Evolutionary conservation across 2,888 invertebrate species (phyloP), one percentile per base, ranked within the genome.

Genomic region (Ptychoptera contaminata): DNA sequence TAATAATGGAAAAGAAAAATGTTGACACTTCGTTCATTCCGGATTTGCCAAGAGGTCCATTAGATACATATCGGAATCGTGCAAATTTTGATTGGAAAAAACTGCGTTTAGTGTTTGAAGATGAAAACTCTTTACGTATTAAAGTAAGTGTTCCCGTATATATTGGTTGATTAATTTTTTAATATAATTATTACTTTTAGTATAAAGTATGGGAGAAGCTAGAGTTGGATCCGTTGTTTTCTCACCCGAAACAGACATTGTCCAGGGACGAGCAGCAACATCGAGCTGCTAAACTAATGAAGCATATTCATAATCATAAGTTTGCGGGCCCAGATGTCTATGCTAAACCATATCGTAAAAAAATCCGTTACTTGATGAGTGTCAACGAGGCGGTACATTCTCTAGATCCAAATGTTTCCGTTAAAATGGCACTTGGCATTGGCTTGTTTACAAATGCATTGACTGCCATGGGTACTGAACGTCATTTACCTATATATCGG

Each of bases 21-120:
- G 50, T 54, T 45, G 74, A 74, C 54, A 68, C 73, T 51, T 71
- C 74, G 59, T 75, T 80, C 53, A 68, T 82, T 53, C 73, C 73
- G 40, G 77, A 82, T 61, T 65, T 80, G 47, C 79, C 80, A 14
- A 55, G 59, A 31, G 72, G 68, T 40, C 87, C 91, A 8, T 67
- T 93, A 51, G 84, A 85, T 58, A 64, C 56, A 1, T 92, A 85
- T 61, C 76, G 93, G 52, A 79, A 77, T 52, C 74, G 72, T 50
- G 81, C 88, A 1, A 77, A 79, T 12, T 92, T 93, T 56, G 76
- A 88, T 59, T 92, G 91, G 88, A 90, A 87, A 63, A 72, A 75
- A 49, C 71, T 94, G 63, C 82, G 82, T 58, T 58, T 85, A 37
- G 74, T 84, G 44, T 68, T 92, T 48, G 87, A 90, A 60, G 84